Conservation (phyloP, 2,797 vertebrate genomes). For the Takifugu ocellatus region DNA sequence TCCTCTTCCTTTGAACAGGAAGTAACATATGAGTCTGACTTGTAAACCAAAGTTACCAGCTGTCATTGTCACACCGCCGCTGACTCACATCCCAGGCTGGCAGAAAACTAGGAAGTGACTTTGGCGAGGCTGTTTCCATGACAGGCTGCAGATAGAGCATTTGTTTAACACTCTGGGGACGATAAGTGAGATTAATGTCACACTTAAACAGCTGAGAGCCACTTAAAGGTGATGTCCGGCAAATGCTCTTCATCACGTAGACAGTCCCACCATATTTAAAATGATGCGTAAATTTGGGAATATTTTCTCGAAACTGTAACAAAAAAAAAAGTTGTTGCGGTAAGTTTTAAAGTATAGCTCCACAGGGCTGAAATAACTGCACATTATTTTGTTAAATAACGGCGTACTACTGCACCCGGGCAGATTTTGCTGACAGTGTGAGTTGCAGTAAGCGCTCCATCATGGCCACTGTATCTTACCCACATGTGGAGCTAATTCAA, state of each 20-base stretch:
- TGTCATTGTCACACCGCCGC: slow-evolving; percentile 63
- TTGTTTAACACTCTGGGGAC: slow-evolving; percentile 5
- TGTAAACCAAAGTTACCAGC: slow-evolving; percentile 24
- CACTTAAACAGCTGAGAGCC: slow-evolving; percentile 9
- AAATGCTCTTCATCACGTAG: neutral
- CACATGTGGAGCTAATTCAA: slow-evolving; percentile 67
- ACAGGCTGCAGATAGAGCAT: slow-evolving; percentile 6
- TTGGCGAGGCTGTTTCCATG: slow-evolving; percentile 43
- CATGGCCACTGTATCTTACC: slow-evolving; percentile 57
- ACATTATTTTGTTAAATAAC: slow-evolving; percentile 43
- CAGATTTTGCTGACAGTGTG: slow-evolving; percentile 59
- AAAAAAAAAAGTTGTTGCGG: slow-evolving; percentile 35
- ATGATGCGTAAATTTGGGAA: neutral
- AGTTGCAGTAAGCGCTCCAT: slow-evolving; percentile 58
- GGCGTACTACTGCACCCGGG: slow-evolving; percentile 42
- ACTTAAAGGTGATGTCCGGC: slow-evolving; percentile 16
- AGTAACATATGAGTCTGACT: slow-evolving; percentile 62
- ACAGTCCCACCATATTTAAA: slow-evolving; percentile 9
- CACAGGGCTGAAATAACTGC: slow-evolving; percentile 34
- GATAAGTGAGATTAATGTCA: slow-evolving; percentile 21
- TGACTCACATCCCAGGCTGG: slow-evolving; percentile 53
- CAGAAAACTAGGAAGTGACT: slow-evolving; percentile 48
- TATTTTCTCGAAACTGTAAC: slow-evolving; percentile 2
- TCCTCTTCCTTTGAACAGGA: slow-evolving; percentile 70
- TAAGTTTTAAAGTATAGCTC: slow-evolving; percentile 41